Conservation (phyloP, 2,113 vertebrate species). For the Promerops cafer region DNA sequence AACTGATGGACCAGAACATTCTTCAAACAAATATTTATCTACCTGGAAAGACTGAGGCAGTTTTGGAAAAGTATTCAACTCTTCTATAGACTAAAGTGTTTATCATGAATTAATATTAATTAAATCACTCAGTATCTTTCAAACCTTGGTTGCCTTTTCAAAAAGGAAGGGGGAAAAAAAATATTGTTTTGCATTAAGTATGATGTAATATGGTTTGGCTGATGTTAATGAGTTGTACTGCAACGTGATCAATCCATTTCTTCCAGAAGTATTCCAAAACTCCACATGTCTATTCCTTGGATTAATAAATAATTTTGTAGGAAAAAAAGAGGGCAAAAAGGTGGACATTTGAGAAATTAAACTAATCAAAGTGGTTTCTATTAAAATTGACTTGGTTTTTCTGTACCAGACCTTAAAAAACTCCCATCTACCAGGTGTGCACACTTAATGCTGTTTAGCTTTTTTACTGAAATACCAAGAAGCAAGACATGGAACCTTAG, state of each 20-base stretch:
- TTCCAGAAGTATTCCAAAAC: background rate
- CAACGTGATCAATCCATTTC: background rate
- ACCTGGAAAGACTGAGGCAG: background rate
- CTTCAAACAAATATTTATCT: background rate
- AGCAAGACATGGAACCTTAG: background rate
- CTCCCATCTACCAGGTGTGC: fast-evolving
- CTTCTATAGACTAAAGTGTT: background rate
- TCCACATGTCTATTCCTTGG: background rate
- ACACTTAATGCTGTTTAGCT: background rate
- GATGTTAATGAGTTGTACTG: background rate
- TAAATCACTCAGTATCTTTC: background rate
- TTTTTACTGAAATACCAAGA: background rate
- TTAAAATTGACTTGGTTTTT: background rate
- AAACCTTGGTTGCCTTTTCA: background rate
- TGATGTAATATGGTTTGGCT: background rate
- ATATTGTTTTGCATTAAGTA: background rate
- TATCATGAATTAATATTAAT: background rate
- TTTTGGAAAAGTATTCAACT: background rate
- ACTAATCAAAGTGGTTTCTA: background rate
- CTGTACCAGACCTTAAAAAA: background rate
- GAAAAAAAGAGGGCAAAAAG: fast-evolving
- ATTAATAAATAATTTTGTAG: background rate
- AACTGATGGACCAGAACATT: background rate
- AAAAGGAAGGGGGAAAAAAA: background rate
- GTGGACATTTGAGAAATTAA: background rate